Evolutionary conservation across 30 jellyfish, hydroid and myxozoan species (phyloP), one percentile per base, ranked within the genome.

Genomic region (Catostylus mosaicus): DNA sequence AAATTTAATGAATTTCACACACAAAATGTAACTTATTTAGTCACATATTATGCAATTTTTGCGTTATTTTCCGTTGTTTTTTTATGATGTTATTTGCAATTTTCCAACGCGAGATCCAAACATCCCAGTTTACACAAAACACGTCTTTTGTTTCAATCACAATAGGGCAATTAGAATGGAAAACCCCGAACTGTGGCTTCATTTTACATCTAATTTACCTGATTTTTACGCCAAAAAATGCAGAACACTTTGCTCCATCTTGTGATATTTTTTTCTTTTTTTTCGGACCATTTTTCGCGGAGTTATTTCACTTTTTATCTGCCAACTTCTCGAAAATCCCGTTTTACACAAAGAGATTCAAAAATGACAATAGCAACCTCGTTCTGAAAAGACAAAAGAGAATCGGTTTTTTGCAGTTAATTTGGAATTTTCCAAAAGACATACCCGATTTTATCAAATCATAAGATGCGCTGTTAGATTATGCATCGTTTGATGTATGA

Each of bases 271-370:
- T 68, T 68, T 33, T 38, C 35, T 33, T 11, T 16, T 5, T 12
- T 32, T 0, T 68, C 3, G 5, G 74, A 61, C 8, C 4, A 20
- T 61, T 61, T 35, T 61, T 61, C 74, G 74, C 74, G 29, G 18
- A 61, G 74, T 7, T 61, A 61, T 61, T 29, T 1, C 6, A 61
- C 43, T n/a, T 61, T n/a, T n/a, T n/a, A n/a, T n/a, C n/a, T n/a
- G n/a, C n/a, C n/a, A n/a, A n/a, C n/a, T n/a, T n/a, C n/a, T n/a
- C n/a, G n/a, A n/a, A n/a, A n/a, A n/a, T n/a, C 37, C 80, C 59
- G 40, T 38, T 34, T 68, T 68, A 46, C 80, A 68, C 64, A 68
- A 68, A 33, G 80, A 36, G 33, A 20, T 68, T 68, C 64, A 36
- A 46, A 68, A 68, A 68, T 33, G 16, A 37, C 80, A 68, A 68